Conservation (phyloP, 1,140 invertebrate genomes). For the Solen grandis region DNA sequence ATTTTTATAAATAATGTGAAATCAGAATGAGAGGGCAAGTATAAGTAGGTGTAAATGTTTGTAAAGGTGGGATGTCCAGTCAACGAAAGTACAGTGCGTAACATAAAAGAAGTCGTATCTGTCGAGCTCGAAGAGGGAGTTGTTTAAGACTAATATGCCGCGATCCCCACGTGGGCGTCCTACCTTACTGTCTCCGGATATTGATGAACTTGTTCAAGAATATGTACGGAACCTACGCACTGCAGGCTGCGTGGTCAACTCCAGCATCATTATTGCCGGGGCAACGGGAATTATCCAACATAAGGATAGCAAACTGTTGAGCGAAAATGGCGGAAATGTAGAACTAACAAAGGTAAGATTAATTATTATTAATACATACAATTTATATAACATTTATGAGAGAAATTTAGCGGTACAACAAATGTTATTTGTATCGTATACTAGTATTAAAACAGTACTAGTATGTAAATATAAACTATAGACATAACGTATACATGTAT, state of each 20-base stretch:
- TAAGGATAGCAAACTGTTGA: not conserved
- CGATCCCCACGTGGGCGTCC: slow-evolving; percentile 6
- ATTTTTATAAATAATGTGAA: no score
- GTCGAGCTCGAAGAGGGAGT: slow-evolving; percentile 3
- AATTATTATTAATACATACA: not conserved
- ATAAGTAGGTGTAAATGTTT: no score
- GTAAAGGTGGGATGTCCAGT: no score
- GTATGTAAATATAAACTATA: no score
- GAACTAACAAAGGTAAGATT: slow-evolving; percentile 8
- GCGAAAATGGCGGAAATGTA: not conserved
- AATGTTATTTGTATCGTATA: no score
- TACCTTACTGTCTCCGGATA: not conserved
- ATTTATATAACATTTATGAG: no score
- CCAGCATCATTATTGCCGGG: not conserved
- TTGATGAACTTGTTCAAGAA: not conserved
- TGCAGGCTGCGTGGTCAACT: not conserved
- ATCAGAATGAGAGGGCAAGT: no score
- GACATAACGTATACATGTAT: no score
- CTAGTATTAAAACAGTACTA: no score
- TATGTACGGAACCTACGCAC: not conserved
- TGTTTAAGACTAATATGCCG: not conserved
- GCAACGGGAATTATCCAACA: slow-evolving; percentile 5
- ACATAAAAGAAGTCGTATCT: slow-evolving; percentile 13
- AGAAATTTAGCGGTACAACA: no score
- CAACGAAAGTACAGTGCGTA: no score